phyloP scores from a whole-genome alignment of 2,888 invertebrate species.

The Pseudanteris insignis region DNA sequence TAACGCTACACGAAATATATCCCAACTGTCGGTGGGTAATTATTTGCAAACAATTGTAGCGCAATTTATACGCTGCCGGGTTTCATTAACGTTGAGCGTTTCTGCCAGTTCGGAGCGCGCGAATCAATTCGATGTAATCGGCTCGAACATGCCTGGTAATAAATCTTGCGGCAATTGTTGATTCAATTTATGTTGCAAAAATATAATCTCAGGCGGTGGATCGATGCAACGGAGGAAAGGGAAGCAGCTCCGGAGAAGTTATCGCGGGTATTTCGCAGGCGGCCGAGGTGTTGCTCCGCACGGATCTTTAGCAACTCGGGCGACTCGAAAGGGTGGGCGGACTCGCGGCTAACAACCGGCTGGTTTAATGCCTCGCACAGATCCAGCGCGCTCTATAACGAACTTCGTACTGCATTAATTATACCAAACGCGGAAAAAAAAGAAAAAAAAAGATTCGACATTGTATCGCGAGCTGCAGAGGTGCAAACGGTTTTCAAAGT shows the following conservation, averaged over 20 bases:
- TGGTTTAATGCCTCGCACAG: conserved; percentile 37
- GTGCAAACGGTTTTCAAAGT: too few relatives aligned
- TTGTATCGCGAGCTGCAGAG: too few relatives aligned
- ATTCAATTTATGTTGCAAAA: conserved; percentile 29
- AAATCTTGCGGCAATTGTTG: conserved; percentile 29
- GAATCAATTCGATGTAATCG: conserved; percentile 31
- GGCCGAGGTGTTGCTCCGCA: conserved; percentile 59
- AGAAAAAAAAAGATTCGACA: too few relatives aligned
- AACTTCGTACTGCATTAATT: conserved; percentile 20
- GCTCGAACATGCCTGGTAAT: conserved; percentile 14
- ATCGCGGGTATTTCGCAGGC: conserved; percentile 56
- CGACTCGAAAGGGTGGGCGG: conserved; percentile 54
- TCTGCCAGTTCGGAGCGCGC: conserved; percentile 2
- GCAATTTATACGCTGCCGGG: not conserved
- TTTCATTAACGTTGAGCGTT: conserved; percentile 1
- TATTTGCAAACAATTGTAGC: not conserved
- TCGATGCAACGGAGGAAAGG: conserved; percentile 30
- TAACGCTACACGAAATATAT: too few relatives aligned
- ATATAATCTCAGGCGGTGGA: conserved; percentile 15
- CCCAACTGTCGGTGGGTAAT: not conserved
- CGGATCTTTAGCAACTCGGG: conserved; percentile 50
- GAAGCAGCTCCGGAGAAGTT: conserved; percentile 38
- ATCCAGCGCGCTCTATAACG: conserved; percentile 14
- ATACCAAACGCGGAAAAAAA: conserved; percentile 2
- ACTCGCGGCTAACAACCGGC: conserved; percentile 50